phyloP scores from a whole-genome alignment of 2,797 vertebrate genomes.

The Monodelphis domestica region DNA sequence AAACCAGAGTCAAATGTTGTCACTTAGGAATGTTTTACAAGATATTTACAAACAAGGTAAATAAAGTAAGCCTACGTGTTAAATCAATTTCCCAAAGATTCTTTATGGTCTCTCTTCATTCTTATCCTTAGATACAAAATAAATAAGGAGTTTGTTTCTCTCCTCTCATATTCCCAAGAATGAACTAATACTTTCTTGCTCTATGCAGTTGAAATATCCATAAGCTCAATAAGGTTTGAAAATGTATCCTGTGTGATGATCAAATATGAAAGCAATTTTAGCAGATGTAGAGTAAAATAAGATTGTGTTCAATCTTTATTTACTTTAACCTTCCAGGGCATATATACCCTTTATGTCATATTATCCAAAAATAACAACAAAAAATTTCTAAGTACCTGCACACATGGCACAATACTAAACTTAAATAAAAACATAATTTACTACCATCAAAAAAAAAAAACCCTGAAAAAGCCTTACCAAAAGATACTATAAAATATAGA shows the following conservation, averaged over 20 bases:
- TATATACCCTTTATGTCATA: not conserved
- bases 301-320: too few relatives aligned
- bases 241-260: not conserved
- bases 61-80: not conserved
- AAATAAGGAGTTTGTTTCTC: too few relatives aligned
- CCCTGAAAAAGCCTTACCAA: not conserved
- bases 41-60: not conserved
- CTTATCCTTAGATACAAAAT: too few relatives aligned
- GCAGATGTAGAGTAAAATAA: not conserved
- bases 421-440: constrained; percentile 27
- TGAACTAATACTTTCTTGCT: not conserved
- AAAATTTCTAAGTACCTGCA: constrained; percentile 10
- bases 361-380: not conserved
- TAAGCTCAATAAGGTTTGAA: not conserved
- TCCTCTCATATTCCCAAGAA: too few relatives aligned
- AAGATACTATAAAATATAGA: not conserved
- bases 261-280: not conserved
- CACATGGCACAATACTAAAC: constrained; percentile 13
- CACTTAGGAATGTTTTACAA: not conserved
- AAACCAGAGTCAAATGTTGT: too few relatives aligned
- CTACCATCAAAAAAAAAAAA: not conserved
- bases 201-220: not conserved
- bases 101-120: not conserved
- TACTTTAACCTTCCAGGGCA: too few relatives aligned
- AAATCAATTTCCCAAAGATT: not conserved